Base-by-base conservation (phyloP, 35 echinoderm and acorn worm species). In the Ptychodera flava region DNA sequence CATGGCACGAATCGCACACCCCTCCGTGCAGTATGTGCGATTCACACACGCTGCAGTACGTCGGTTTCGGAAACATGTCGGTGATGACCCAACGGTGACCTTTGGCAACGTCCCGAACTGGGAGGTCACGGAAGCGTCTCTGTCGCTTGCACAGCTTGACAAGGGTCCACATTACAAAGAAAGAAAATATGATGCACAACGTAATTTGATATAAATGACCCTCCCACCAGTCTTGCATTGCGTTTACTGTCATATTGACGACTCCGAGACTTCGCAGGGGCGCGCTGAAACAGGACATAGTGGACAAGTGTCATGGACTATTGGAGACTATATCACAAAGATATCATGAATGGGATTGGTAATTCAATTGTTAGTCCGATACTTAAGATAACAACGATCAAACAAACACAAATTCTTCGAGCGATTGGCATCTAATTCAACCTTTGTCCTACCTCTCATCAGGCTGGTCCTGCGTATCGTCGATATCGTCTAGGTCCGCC, bases 41-140 rank as follows among this genome's bases (percentile, higher is more conserved):
- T 81, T 88, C 86, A 36, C 86, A 88, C 0, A 87, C 86, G 14
- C 36, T 88, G 37, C 86, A 88, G 36, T 88, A 88, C 1, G 86
- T 88, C 27, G 86, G 78, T 16, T 36, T 27, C 0, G 86, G 78
- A 30, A 88, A 88, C 32, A 27, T 28, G 31, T 81, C 86, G 1
- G 81, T 6, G 15, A 80, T 80, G 2, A 88, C 86, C 86, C 86
- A 88, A 15, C 86, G 1, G 35, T 88, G 86, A 28, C 78, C 34
- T 37, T 37, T 83, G 16, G 82, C 37, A 1, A 83, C 30, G 78
- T 81, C 79, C 30, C 78, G 52, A 0, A 87, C 85, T 1, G 86
- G 86, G 16, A 88, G 31, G 45, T 88, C 86, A 22, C 22, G 22
- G 45, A 12, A 22, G 6, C 45, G 45, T 64, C 45, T 64, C 22